Base-by-base conservation (phyloP, 2,888 invertebrate genomes). In the Ormyrus nitidulus region DNA sequence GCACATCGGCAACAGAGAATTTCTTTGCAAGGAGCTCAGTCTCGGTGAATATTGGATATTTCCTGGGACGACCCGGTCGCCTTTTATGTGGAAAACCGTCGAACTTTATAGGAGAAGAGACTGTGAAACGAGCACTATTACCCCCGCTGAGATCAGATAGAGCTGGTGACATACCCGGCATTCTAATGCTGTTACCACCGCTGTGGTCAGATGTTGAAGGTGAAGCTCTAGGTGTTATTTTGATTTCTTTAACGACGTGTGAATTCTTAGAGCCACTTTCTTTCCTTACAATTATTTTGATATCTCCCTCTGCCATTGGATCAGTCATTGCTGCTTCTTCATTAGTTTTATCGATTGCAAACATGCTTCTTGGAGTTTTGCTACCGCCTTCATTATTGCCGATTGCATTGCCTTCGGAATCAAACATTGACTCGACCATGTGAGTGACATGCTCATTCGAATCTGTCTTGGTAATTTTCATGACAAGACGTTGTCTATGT, bases 401-500 rank as follows among this genome's bases (percentile, higher is more conserved):
- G 34, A 34, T 2, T 34, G 2, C 34, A 34, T 34, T 34, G 34
- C 34, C 34, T 3, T 34, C 34, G 34, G 34, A 34, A 34, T 34
- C 34, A 34, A 51, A 6, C 9, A 44, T 13, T 0, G 75, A 62
- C 51, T 80, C 80, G 6, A 80, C 76, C 34, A 79, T 65, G 0
- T 79, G 76, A 0, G 73, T 76, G 5, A 76, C 76, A 44, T 81
- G 80, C 53, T 80, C 59, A 61, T 82, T 82, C 10, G 53, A 62
- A 8, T 78, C 68, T 7, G 82, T 82, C 59, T 81, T 82, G 1
- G 65, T 76, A 19, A 82, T 82, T 44, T 81, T 82, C 4, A 82
- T 79, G 13, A 81, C 76, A 9, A 82, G 66, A 1, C 80, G 79
- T 10, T 77, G 73, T 0, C 80, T 77, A 13, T 79, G 81, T n/a